Base-by-base conservation (phyloP, 2,888 invertebrate species). In the Rhimphoctona megacephalus region DNA sequence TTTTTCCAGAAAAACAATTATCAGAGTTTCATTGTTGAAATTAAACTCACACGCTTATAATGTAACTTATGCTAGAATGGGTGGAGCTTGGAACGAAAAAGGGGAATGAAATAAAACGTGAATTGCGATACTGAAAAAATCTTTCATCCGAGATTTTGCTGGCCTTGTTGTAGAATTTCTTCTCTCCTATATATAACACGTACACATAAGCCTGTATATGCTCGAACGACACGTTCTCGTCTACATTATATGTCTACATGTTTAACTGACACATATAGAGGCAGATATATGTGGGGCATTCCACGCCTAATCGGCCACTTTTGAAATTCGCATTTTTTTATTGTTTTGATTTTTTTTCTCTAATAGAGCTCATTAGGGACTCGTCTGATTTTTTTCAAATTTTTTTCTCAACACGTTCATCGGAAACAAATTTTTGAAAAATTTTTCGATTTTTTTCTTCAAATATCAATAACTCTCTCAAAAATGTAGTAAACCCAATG, bases 121-220 rank as follows among this genome's bases (percentile, higher is more conserved):
- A 78, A 64, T 69, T 66, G 46, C 52, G 57, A 74, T 79, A 81
- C 73, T 72, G 78, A 64, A 66, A 79, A 74, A 74, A 85, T 74
- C 76, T 77, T 85, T 85, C 70, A 80, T 76, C 64, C 33, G 69
- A 76, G 76, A 76, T 85, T 83, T 72, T 80, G 79, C 14, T 54
- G 76, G 49, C 39, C 67, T 36, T 64, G 73, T 46, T 70, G 69
- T 57, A 66, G 80, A 80, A 76, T 80, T 85, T 80, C 76, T 79
- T 76, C 61, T 61, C 30, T 5, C 61, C 9, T 33, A 46, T 30
- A 43, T 61, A 52, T 8, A 36, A 33, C 43, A 46, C n/a, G 14
- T 64, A 25, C 19, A 67, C 5, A 30, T 25, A 70, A 49, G 30
- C 36, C 33, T 46, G 46, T 81, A 49, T 64, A 36, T 36, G 17